phyloP scores from a whole-genome alignment of 2,797 vertebrate species.

The Gadopsis marmoratus region DNA sequence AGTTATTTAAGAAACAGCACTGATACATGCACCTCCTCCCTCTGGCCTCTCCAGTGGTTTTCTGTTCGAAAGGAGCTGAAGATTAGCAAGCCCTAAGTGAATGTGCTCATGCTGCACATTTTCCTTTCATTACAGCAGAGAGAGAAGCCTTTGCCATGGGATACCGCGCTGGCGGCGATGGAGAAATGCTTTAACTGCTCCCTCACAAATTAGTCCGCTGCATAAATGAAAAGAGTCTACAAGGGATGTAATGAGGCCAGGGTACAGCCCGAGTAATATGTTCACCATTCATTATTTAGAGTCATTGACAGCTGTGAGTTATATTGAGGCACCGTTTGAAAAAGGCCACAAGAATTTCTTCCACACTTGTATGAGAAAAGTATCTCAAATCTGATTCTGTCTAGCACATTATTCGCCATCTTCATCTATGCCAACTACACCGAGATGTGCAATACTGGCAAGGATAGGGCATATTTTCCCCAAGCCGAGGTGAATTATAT shows the following conservation, averaged over 20 bases:
- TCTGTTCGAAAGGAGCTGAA: constrained; percentile 44
- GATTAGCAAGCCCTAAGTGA: constrained; percentile 70
- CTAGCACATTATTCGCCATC: constrained; percentile 22
- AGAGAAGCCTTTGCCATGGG: constrained; percentile 52
- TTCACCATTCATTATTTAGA: constrained; percentile 68
- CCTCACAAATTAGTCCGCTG: constrained; percentile 47
- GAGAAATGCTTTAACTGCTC: constrained; percentile 63
- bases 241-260: constrained; percentile 63
- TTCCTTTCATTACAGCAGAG: constrained; percentile 68
- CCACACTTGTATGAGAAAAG: not conserved
- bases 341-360: not conserved
- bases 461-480: constrained; percentile 28
- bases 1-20: constrained; percentile 38
- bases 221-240: constrained; percentile 55
- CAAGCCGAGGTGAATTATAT: constrained; percentile 56
- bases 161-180: constrained; percentile 46
- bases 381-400: constrained; percentile 18
- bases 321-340: constrained; percentile 24
- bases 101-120: constrained; percentile 73
- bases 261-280: constrained; percentile 54
- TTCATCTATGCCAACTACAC: constrained; percentile 26
- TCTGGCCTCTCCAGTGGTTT: constrained; percentile 38
- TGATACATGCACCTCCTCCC: constrained; percentile 12
- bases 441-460: constrained; percentile 14
- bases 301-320: constrained; percentile 47